Conservation (phyloP, 2,797 vertebrate genomes). For the Parauchenoglanis punctatus region DNA sequence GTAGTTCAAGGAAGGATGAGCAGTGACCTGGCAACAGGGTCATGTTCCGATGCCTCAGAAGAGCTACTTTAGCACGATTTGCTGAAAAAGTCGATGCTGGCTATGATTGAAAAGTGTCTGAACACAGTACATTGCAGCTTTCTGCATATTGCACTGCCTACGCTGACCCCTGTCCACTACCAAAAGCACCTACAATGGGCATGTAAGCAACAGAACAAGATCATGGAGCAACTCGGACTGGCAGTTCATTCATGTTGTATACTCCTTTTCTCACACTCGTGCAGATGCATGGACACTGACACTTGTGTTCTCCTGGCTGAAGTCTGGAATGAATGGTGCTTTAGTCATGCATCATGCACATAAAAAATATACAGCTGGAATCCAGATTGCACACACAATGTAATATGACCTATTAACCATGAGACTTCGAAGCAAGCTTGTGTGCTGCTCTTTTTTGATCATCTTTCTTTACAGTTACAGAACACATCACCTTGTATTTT, state of each 20-base stretch:
- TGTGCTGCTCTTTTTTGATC: not conserved
- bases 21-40: too few relatives aligned
- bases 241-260: not conserved
- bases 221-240: not conserved
- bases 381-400: slow-evolving; percentile 28
- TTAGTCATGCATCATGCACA: slow-evolving; percentile 19
- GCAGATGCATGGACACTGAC: not conserved
- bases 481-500: not conserved
- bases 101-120: too few relatives aligned
- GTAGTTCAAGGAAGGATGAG: too few relatives aligned
- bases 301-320: not conserved
- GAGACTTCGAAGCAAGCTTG: not conserved
- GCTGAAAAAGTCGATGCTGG: too few relatives aligned
- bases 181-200: too few relatives aligned
- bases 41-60: too few relatives aligned
- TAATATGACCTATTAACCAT: slow-evolving; percentile 12
- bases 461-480: not conserved
- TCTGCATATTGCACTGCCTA: too few relatives aligned
- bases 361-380: slow-evolving; percentile 24
- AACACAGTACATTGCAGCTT: too few relatives aligned
- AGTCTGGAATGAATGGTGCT: slow-evolving; percentile 26
- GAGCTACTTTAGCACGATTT: too few relatives aligned
- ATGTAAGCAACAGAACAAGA: too few relatives aligned
- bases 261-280: not conserved
- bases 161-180: too few relatives aligned